Conservation (phyloP, 2,888 invertebrate genomes). For the Hirudinaria manillensis region DNA sequence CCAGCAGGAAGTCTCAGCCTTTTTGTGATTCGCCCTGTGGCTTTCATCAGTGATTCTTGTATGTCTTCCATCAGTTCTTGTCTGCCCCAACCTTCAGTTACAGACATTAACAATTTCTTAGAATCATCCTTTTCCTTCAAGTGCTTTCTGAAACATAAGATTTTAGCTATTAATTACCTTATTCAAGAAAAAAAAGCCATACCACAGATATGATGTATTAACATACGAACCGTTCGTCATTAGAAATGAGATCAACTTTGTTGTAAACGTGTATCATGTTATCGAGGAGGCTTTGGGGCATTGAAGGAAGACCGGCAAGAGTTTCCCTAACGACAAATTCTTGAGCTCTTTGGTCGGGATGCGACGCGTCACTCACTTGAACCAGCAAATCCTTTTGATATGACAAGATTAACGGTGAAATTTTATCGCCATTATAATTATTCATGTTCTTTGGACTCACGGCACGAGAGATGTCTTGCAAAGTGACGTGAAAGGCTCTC, state of each 20-base stretch:
- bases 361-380: conserved; percentile 72
- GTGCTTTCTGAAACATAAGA: neutral
- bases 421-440: neutral
- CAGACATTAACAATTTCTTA: conserved; percentile 51
- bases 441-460: conserved; percentile 49
- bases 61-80: conserved; percentile 55
- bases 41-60: conserved; percentile 58
- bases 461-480: conserved; percentile 72
- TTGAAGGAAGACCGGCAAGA: conserved; percentile 57
- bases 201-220: neutral
- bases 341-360: conserved; percentile 67
- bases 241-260: conserved; percentile 62
- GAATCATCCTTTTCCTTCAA: neutral
- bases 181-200: no score
- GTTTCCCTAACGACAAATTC: conserved; percentile 66
- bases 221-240: conserved; percentile 18
- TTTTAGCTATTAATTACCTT: no score
- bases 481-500: conserved; percentile 72
- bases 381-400: conserved; percentile 67
- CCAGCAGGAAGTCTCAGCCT: conserved; percentile 56
- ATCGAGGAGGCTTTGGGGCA: conserved; percentile 50
- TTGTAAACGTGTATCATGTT: conserved; percentile 69
- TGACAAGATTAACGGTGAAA: neutral
- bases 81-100: conserved; percentile 57
- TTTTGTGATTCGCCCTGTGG: conserved; percentile 58